phyloP scores from a whole-genome alignment of 1,140 invertebrate species.

The Zaprionus tsacasi region DNA sequence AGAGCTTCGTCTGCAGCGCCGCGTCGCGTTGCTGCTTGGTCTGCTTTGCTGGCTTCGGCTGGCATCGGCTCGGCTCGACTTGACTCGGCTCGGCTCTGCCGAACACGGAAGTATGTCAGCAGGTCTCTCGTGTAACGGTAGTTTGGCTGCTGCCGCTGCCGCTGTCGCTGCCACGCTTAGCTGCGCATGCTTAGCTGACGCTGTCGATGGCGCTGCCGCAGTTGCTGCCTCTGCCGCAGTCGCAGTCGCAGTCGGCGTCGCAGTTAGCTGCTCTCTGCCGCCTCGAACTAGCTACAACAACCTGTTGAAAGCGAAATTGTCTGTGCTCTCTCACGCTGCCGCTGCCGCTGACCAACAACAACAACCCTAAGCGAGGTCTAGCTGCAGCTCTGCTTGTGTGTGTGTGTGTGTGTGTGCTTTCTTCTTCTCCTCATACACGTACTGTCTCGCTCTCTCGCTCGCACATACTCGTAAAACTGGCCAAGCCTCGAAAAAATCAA shows the following conservation, averaged over 20 bases:
- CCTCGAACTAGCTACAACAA: conserved; percentile 76
- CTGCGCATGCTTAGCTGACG: conserved; percentile 73
- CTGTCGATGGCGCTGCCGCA: conserved; percentile 20
- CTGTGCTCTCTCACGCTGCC: conserved; percentile 62
- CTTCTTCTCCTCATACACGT: conserved; percentile 29
- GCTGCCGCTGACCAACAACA: conserved; percentile 64
- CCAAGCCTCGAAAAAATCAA: conserved; percentile 71
- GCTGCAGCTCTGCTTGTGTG: conserved; percentile 27
- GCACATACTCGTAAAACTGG: conserved; percentile 34
- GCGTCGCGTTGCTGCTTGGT: background rate
- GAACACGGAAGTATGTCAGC: conserved; percentile 84
- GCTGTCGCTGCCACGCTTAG: conserved; percentile 66
- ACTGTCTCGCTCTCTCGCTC: conserved; percentile 28
- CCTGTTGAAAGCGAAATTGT: conserved; percentile 84
- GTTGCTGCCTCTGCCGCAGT: conserved; percentile 1
- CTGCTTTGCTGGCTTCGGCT: conserved; percentile 32
- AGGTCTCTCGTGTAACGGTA: conserved; percentile 84
- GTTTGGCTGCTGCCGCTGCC: conserved; percentile 60
- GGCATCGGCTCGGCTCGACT: conserved; percentile 14
- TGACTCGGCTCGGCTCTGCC: conserved; percentile 54
- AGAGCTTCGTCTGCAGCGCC: conserved; percentile 2
- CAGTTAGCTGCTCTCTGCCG: conserved; percentile 43
- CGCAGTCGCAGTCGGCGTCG: background rate
- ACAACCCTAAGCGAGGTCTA: conserved; percentile 38
- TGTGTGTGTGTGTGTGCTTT: conserved; percentile 45